phyloP scores from a whole-genome alignment of 30 jellyfish, hydroid and myxozoan genomes.

The Chrysaora quinquecirrha region DNA sequence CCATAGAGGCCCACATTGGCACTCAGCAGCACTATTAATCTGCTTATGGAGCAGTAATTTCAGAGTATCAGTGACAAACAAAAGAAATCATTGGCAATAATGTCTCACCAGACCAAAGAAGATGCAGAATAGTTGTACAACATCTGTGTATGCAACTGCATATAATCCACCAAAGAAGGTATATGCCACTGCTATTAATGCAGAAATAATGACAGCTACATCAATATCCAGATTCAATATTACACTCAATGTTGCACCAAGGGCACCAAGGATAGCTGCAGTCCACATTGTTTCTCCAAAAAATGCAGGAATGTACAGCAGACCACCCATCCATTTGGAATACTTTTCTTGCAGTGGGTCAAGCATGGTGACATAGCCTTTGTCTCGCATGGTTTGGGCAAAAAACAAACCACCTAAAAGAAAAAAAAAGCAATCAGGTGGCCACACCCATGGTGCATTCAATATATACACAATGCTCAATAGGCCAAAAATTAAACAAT shows the following conservation, averaged over 20 bases:
- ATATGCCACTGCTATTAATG: constrained; percentile 79
- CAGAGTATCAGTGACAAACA: too few species aligned
- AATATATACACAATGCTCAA: too few species aligned
- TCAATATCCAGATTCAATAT: constrained; percentile 75
- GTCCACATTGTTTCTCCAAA: constrained; percentile 97
- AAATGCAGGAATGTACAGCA: constrained; percentile 89
- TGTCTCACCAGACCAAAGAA: constrained; percentile 89
- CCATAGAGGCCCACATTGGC: too few species aligned
- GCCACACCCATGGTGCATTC: too few species aligned
- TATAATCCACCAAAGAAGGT: constrained; percentile 96
- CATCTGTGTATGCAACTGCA: constrained; percentile 93
- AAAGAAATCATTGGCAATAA: too few species aligned
- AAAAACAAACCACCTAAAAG: constrained; percentile 89
- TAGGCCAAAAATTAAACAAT: too few species aligned
- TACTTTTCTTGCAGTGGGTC: constrained; percentile 95
- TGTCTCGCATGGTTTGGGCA: constrained; percentile 87
- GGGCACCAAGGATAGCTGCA: constrained; percentile 92
- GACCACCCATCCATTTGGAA: constrained; percentile 91
- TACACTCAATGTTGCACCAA: constrained; percentile 92
- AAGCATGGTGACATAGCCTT: constrained; percentile 91
- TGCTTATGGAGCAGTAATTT: too few species aligned
- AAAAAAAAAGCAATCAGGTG: not conserved
- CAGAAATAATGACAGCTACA: constrained; percentile 81
- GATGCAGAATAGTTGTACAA: constrained; percentile 85
- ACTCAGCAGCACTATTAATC: too few species aligned